Evolutionary conservation across 2,888 invertebrate genomes (phyloP).

Genomic region (Dyspetes luteomarginatus): DNA sequence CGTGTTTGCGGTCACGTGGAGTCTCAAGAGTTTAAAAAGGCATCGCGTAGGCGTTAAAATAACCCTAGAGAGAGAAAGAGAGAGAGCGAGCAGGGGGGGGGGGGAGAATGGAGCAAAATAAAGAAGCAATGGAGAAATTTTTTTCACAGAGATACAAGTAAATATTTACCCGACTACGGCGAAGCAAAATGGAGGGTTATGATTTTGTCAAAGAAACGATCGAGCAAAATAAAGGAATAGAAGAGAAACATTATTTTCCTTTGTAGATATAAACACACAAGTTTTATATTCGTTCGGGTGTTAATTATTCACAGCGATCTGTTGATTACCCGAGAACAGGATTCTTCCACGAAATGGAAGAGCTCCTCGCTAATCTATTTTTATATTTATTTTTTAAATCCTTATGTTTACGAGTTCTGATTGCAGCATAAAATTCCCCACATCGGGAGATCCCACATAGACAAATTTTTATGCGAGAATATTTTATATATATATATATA

Average conservation of each 20-base stretch:
- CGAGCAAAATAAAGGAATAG: no score
- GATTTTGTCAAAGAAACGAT: no score
- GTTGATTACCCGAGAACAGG: slow-evolving; percentile 4
- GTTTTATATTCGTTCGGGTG: background rate
- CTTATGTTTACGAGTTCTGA: no score
- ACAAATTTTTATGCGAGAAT: no score
- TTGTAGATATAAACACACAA: background rate
- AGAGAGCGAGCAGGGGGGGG: background rate
- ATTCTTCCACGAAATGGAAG: background rate
- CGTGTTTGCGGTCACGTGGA: background rate
- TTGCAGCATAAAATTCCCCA: no score
- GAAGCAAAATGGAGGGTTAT: no score
- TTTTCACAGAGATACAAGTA: background rate
- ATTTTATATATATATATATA: no score
- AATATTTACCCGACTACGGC: no score
- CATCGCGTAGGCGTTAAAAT: slow-evolving; percentile 6
- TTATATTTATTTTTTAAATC: background rate
- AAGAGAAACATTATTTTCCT: no score
- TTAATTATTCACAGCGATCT: slow-evolving; percentile 1
- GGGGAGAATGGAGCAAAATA: background rate
- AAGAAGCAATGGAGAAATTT: background rate
- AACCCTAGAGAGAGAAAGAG: background rate
- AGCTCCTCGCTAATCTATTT: slow-evolving; percentile 12
- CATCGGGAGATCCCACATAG: no score
- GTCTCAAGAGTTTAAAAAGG: slow-evolving; percentile 5